A percentile compares a stretch with the other conserved stretches of the same genome.
Conservation (phyloP, 2,888 invertebrate species). For the Callyntrura guangdongensis region DNA sequence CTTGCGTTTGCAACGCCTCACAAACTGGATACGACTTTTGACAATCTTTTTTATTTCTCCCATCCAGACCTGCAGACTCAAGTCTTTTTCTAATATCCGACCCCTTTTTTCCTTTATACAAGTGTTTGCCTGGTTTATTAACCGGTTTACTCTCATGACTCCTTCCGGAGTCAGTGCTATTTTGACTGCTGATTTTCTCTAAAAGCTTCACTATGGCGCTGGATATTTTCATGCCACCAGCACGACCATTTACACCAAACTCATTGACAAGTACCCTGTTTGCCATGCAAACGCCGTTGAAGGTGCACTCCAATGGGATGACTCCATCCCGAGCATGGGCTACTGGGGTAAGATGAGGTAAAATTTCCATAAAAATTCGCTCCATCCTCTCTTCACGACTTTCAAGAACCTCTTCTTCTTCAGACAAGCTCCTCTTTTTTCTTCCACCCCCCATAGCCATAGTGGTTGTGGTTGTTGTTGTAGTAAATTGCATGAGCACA, state of each 20-base stretch:
- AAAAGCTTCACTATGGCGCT: conserved; percentile 77
- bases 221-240: conserved; percentile 72
- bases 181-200: conserved; percentile 47
- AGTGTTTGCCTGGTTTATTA: neutral
- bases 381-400: conserved; percentile 54
- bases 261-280: conserved; percentile 78
- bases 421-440: conserved; percentile 32
- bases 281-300: conserved; percentile 77
- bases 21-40: conserved; percentile 80
- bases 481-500: conserved; percentile 72
- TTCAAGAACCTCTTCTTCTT: conserved; percentile 11
- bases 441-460: conserved; percentile 50
- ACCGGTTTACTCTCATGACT: neutral
- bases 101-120: conserved; percentile 37
- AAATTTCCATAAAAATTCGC: conserved; percentile 68
- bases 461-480: conserved; percentile 77
- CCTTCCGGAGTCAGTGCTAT: neutral
- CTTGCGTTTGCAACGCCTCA: conserved; percentile 42
- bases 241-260: conserved; percentile 71
- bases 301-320: conserved; percentile 78
- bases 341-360: conserved; percentile 78
- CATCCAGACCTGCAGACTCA: conserved; percentile 73
- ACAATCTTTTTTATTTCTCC: conserved; percentile 76
- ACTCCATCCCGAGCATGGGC: conserved; percentile 78
- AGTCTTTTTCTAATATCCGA: conserved; percentile 52